These are phyloP conservation scores for Sipunculus nudus DNA, from an alignment of 2,888 invertebrate genomes.

Conservation along the genomic window DNA sequence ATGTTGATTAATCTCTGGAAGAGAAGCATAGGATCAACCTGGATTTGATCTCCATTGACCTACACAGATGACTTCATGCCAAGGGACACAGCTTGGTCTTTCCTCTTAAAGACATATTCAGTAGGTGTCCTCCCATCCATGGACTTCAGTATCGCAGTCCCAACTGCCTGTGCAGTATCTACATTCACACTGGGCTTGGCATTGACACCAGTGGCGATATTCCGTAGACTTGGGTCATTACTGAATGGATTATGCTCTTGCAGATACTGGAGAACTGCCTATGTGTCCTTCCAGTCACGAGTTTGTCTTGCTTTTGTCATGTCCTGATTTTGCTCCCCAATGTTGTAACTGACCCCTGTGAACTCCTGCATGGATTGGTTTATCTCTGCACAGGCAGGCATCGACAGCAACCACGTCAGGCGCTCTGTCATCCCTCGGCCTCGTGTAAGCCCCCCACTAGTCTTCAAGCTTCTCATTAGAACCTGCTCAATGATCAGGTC, in stretches of 20 bases:
- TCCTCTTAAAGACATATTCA: constrained; percentile 28
- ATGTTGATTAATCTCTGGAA: constrained; percentile 39
- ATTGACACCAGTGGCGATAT: constrained; percentile 39
- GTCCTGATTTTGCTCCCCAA: constrained; percentile 28
- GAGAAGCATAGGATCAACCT: constrained; percentile 40
- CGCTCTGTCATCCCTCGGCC: constrained; percentile 25
- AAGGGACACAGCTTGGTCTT: constrained; percentile 29
- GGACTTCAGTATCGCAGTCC: constrained; percentile 26
- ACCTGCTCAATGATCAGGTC: constrained; percentile 10
- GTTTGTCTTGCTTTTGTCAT: constrained; percentile 11
- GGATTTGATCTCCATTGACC: constrained; percentile 24
- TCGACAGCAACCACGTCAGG: constrained; percentile 31
- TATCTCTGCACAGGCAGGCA: constrained; percentile 31
- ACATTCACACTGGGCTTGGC: constrained; percentile 37
- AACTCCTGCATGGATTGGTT: constrained; percentile 30
- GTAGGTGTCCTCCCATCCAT: constrained; percentile 29
- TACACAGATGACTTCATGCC: constrained; percentile 12
- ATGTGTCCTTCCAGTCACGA: constrained; percentile 34
- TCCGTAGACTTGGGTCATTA: constrained; percentile 27
- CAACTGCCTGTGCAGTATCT: constrained; percentile 33
- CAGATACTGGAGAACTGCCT: constrained; percentile 23
- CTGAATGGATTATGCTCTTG: constrained; percentile 36
- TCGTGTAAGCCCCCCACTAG: constrained; percentile 8
- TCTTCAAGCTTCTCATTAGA: constrained; percentile 13
- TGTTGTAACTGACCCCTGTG: constrained; percentile 7